Evolutionary conservation across 2,113 vertebrate genomes (phyloP).

Genomic region (Argyrosomus japonicus): DNA sequence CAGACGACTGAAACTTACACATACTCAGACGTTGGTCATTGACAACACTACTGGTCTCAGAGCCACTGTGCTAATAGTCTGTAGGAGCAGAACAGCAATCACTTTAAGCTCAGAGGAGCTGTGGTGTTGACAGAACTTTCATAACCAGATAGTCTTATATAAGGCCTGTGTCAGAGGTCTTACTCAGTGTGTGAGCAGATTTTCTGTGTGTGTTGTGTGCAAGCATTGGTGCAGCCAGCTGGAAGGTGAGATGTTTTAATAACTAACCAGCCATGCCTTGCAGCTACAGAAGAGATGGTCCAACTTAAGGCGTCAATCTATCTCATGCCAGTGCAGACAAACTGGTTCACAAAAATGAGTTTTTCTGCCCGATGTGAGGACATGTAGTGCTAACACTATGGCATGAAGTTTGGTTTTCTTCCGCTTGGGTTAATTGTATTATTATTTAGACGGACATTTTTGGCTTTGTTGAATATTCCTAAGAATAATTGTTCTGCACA

Average conservation of each 20-base stretch:
- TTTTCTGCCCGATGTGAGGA: conserved; percentile 10
- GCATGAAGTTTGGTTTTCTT: conserved; percentile 19
- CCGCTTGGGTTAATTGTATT: not conserved
- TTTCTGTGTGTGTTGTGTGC: conserved; percentile 40
- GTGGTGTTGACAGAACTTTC: conserved; percentile 63
- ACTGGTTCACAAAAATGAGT: conserved; percentile 13
- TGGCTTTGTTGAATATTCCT: conserved; percentile 18
- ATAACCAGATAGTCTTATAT: conserved; percentile 53
- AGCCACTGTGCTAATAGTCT: conserved; percentile 36
- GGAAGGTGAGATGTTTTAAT: conserved; percentile 67
- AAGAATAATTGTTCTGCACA: not conserved
- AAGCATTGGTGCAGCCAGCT: conserved; percentile 49
- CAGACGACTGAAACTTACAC: conserved; percentile 11
- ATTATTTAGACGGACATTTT: conserved; percentile 11
- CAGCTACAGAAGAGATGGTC: conserved; percentile 40
- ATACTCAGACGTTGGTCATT: conserved; percentile 23
- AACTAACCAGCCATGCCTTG: conserved; percentile 47
- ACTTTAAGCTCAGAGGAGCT: conserved; percentile 41
- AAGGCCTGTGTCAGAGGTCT: conserved; percentile 52
- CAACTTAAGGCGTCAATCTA: conserved; percentile 25
- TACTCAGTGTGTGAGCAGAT: conserved; percentile 37
- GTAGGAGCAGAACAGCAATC: conserved; percentile 37
- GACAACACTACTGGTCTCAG: conserved; percentile 37
- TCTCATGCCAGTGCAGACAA: conserved; percentile 47
- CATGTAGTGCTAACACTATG: conserved; percentile 3